Evolutionary conservation across 2,888 invertebrate species (phyloP).

Genomic region (Ennomos erosarius): DNA sequence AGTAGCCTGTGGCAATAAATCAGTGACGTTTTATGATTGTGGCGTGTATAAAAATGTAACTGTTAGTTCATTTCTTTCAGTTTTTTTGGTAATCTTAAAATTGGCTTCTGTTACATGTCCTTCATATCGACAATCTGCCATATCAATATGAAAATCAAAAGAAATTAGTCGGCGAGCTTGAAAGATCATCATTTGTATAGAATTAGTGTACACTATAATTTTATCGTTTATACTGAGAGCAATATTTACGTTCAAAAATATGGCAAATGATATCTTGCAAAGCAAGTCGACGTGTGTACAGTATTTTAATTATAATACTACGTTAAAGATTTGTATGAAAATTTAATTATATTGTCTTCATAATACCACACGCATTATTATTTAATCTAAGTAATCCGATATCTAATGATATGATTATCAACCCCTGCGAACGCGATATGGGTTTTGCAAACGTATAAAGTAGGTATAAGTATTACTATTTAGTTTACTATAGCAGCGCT

Average conservation of each 20-base stretch:
- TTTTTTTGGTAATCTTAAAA: slow-evolving; percentile 58
- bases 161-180: slow-evolving; percentile 69
- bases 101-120: slow-evolving; percentile 72
- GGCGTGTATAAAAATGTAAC: slow-evolving; percentile 63
- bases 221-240: slow-evolving; percentile 28
- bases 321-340: slow-evolving; percentile 94
- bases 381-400: slow-evolving; percentile 41
- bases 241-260: slow-evolving; percentile 37
- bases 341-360: slow-evolving; percentile 87
- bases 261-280: slow-evolving; percentile 70
- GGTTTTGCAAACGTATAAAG: not conserved
- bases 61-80: slow-evolving; percentile 77
- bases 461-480: not conserved
- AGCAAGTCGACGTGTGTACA: slow-evolving; percentile 86
- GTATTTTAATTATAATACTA: slow-evolving; percentile 91
- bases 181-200: slow-evolving; percentile 66
- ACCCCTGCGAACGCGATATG: slow-evolving; percentile 23
- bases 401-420: slow-evolving; percentile 15
- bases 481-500: not conserved
- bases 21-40: slow-evolving; percentile 49
- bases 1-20: slow-evolving; percentile 58
- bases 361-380: slow-evolving; percentile 67
- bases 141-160: slow-evolving; percentile 86
- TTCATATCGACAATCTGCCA: slow-evolving; percentile 90
- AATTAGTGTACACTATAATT: slow-evolving; percentile 17